Percentiles rank a stretch among this genome's conserved stretches.
Evolutionary conservation across 1,140 invertebrate species (phyloP).

Genomic region (Vanessa tameamea): DNA sequence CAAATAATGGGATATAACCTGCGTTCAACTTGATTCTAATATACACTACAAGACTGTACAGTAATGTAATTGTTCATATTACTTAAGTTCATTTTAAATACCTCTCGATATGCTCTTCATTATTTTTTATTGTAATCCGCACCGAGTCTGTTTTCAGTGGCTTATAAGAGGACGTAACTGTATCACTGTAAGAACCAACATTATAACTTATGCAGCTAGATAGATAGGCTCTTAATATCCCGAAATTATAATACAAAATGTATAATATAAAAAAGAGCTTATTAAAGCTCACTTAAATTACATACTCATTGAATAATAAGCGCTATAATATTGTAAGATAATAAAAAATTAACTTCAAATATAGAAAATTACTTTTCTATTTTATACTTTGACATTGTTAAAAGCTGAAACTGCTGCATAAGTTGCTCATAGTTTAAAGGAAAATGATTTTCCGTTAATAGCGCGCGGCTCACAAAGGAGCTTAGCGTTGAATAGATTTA

Average conservation of each 20-base stretch:
- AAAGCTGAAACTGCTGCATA: constrained; percentile 22
- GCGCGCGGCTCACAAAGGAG: constrained; percentile 40
- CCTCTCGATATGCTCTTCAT: too few species aligned
- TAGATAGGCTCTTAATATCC: too few species aligned
- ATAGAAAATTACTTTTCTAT: constrained; percentile 7
- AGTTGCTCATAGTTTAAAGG: constrained; percentile 29
- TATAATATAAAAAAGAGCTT: too few species aligned
- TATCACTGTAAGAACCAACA: too few species aligned
- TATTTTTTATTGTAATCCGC: too few species aligned
- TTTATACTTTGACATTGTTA: constrained; percentile 32
- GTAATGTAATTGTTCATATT: neutral
- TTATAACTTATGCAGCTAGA: too few species aligned
- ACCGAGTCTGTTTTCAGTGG: too few species aligned
- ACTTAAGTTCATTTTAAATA: too few species aligned
- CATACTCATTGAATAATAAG: too few species aligned
- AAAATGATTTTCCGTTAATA: constrained; percentile 46
- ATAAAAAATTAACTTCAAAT: neutral
- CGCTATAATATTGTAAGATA: neutral
- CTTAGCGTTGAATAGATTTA: constrained; percentile 37
- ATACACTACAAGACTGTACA: neutral
- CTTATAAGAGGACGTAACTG: too few species aligned
- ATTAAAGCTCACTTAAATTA: too few species aligned
- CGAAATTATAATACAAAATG: too few species aligned
- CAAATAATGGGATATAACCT: constrained; percentile 14
- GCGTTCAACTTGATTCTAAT: neutral